Percentiles rank a stretch among this genome's conserved stretches.
phyloP scores from a whole-genome alignment of 2,888 invertebrate species.

The Coelopa pilipes region DNA sequence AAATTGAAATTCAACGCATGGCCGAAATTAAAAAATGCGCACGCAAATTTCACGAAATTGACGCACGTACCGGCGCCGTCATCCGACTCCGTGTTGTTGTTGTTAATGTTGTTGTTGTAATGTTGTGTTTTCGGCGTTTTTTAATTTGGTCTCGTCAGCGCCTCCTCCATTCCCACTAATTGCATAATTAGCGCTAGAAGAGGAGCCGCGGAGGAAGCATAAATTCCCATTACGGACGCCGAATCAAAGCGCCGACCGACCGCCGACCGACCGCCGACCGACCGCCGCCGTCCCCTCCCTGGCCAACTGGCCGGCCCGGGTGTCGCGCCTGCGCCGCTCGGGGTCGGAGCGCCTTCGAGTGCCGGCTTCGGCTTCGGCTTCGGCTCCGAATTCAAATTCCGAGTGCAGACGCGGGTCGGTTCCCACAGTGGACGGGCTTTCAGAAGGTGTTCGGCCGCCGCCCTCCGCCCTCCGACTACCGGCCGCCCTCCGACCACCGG shows the following conservation, averaged over 20 bases:
- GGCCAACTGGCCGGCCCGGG: too few relatives aligned
- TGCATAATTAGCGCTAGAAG: slow-evolving; percentile 26
- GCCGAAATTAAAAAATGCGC: neutral
- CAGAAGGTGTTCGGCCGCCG: neutral
- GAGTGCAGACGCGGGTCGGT: neutral
- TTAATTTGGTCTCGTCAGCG: too few relatives aligned
- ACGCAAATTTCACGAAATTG: slow-evolving; percentile 41
- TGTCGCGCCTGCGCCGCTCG: too few relatives aligned
- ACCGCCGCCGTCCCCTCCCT: too few relatives aligned
- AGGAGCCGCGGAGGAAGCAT: slow-evolving; percentile 7
- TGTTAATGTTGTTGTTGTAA: too few relatives aligned
- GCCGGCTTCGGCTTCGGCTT: too few relatives aligned
- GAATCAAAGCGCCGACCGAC: slow-evolving; percentile 8
- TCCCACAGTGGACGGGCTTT: slow-evolving; percentile 2
- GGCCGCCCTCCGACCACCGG: neutral
- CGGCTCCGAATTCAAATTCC: too few relatives aligned
- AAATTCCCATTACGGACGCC: slow-evolving; percentile 31
- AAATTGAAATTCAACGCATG: slow-evolving; percentile 9
- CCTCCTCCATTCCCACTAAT: slow-evolving; percentile 18
- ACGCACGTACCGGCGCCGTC: slow-evolving; percentile 21
- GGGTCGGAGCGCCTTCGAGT: too few relatives aligned
- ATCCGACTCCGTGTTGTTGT: neutral
- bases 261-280: too few relatives aligned
- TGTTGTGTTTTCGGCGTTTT: neutral
- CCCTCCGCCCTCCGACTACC: neutral